Base-by-base conservation (phyloP, 2,113 vertebrate species). In the Athene noctua region DNA sequence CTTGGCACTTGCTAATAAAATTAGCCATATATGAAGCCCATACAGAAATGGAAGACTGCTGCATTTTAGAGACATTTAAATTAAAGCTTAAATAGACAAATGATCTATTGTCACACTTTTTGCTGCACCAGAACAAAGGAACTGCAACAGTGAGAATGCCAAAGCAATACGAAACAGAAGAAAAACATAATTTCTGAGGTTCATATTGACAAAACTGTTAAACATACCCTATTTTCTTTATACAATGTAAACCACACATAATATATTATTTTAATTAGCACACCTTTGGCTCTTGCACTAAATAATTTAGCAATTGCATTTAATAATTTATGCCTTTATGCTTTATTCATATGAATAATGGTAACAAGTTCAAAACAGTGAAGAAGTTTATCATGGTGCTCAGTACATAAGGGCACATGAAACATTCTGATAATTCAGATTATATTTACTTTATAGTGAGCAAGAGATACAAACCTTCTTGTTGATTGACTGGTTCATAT, bases 401-500 rank as follows among this genome's bases (percentile, higher is more conserved):
- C n/a, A 46, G 34, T 51, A 25, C 11, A 5, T 14, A 85, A 52
- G 5, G 16, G 44, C 42, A 80, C 15, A 19, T 2, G 8, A 72
- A 73, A 10, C 19, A 47, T 46, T 92, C 32, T 58, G 44, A 30
- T 51, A 75, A 72, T 51, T 57, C 61, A 59, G 25, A 34, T 32
- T 1, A 5, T 19, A 42, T 34, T 59, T 72, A 75, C 22, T 74
- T 68, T 85, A 91, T 10, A 90, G 16, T 36, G 4, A 87, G 51
- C 0, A 4, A 87, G 49, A 14, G 77, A 65, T 78, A 98, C 98
- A 97, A 97, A 99, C 99, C 99, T 99, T 99, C 99, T 97, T 99
- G 99, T 63, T 99, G 99, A 91, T 98, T 98, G 90, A 99, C 99
- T 7, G 99, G 99, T 90, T 99, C 99, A 32, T 99, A 99, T 10